These are phyloP conservation scores for Hypena proboscidalis DNA, from an alignment of 2,888 invertebrate genomes.

Conservation along the genomic window DNA sequence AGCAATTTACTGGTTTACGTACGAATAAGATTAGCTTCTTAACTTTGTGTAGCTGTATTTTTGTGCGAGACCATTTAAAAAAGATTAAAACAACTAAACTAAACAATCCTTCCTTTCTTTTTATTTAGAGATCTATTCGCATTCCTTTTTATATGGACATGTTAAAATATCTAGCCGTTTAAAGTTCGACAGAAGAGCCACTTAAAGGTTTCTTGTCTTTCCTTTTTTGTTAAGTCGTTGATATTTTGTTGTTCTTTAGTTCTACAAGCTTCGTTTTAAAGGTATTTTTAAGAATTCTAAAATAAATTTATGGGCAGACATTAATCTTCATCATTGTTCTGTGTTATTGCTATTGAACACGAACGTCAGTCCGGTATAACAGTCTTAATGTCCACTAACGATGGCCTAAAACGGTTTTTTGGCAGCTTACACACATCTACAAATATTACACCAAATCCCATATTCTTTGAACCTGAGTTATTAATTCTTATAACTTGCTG, in stretches of 20 bases:
- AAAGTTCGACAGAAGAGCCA: constrained; percentile 24
- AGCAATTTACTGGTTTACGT: constrained; percentile 5
- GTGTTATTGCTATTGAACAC: not conserved
- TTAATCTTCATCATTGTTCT: too few relatives aligned
- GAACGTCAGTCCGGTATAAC: too few relatives aligned
- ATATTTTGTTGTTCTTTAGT: constrained; percentile 16
- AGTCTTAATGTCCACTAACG: too few relatives aligned
- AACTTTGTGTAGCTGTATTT: not conserved
- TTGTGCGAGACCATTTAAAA: not conserved
- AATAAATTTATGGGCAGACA: too few relatives aligned
- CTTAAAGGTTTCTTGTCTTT: constrained; percentile 29
- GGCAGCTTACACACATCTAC: not conserved
- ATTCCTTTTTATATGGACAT: constrained; percentile 1
- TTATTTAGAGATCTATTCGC: not conserved
- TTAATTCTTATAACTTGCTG: constrained; percentile 3
- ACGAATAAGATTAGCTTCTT: not conserved
- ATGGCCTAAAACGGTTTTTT: too few relatives aligned
- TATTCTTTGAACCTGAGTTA: constrained; percentile 6
- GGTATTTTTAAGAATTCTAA: too few relatives aligned
- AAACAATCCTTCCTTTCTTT: not conserved
- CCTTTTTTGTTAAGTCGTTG: constrained; percentile 29
- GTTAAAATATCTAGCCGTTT: constrained; percentile 16
- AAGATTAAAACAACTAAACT: not conserved
- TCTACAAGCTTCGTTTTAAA: constrained; percentile 5
- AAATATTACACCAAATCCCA: not conserved